Evolutionary conservation across 1,140 invertebrate species (phyloP).

Genomic region (Tetraneura akinire): DNA sequence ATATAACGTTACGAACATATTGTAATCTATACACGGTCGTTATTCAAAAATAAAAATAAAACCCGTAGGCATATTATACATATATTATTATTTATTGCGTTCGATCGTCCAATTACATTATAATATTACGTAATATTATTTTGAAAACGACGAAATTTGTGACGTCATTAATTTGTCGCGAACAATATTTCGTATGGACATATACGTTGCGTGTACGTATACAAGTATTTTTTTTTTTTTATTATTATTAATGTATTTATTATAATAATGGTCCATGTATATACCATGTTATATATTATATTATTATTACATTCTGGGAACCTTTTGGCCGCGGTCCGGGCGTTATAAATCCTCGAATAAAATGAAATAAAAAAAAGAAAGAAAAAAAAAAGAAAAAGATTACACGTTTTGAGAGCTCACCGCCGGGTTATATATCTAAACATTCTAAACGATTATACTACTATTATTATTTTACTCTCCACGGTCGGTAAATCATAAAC

Average conservation of each 20-base stretch:
- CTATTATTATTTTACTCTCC: constrained; percentile 19
- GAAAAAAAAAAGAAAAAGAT: constrained; percentile 25
- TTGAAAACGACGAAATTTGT: constrained; percentile 11
- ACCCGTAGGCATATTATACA: background rate
- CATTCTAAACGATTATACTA: constrained; percentile 49
- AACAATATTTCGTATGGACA: constrained; percentile 4
- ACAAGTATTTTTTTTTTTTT: background rate
- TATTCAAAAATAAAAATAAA: background rate
- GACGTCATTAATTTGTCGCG: constrained; percentile 41
- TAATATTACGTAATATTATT: background rate
- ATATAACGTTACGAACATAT: too few species aligned
- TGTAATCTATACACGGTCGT: too few species aligned
- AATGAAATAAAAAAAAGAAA: background rate
- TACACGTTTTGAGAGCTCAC: constrained; percentile 39
- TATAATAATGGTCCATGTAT: constrained; percentile 25
- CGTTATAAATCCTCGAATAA: constrained; percentile 48
- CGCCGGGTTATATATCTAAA: constrained; percentile 48
- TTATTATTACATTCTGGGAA: too few species aligned
- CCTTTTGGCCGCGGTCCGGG: background rate
- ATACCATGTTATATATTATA: too few species aligned
- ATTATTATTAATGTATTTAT: constrained; percentile 20
- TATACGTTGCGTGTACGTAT: background rate
- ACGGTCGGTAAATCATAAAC: constrained; percentile 49
- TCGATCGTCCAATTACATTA: background rate
- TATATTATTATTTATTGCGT: too few species aligned